phyloP scores from a whole-genome alignment of 2,888 invertebrate species.

The Eupithecia tripunctaria region DNA sequence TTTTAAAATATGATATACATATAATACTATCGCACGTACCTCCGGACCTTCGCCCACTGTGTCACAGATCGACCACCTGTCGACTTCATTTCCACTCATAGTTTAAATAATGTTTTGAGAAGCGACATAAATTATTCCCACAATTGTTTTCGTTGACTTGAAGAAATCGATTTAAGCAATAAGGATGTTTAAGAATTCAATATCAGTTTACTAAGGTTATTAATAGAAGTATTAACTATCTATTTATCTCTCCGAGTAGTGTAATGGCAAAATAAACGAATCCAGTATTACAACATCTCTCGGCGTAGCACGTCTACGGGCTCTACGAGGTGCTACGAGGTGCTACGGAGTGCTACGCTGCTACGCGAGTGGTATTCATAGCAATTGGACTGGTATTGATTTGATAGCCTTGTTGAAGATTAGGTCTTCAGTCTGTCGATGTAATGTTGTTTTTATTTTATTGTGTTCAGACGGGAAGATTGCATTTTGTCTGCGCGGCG shows the following conservation, averaged over 20 bases:
- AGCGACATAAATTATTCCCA: no score
- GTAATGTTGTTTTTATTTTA: conserved; percentile 5
- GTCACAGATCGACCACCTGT: not conserved
- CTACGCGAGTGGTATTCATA: conserved; percentile 24
- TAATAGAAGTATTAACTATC: no score
- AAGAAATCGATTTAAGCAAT: no score
- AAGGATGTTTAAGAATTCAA: no score
- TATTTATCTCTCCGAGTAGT: not conserved
- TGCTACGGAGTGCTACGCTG: conserved; percentile 46
- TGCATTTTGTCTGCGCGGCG: not conserved
- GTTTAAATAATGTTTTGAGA: no score
- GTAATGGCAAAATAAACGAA: not conserved
- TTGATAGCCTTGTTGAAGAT: conserved; percentile 37
- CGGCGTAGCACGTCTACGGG: conserved; percentile 48
- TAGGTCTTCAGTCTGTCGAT: conserved; percentile 20
- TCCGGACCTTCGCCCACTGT: not conserved
- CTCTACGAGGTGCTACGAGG: conserved; percentile 38
- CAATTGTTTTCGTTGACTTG: no score
- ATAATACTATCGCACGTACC: no score
- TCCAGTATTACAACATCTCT: conserved; percentile 12
- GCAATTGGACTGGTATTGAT: conserved; percentile 35
- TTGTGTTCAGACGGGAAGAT: not conserved
- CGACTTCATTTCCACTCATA: not conserved
- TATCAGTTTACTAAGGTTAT: no score
- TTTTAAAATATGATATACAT: no score